Conservation (phyloP, 2,113 vertebrate species). For the Cochlearius cochlearius region DNA sequence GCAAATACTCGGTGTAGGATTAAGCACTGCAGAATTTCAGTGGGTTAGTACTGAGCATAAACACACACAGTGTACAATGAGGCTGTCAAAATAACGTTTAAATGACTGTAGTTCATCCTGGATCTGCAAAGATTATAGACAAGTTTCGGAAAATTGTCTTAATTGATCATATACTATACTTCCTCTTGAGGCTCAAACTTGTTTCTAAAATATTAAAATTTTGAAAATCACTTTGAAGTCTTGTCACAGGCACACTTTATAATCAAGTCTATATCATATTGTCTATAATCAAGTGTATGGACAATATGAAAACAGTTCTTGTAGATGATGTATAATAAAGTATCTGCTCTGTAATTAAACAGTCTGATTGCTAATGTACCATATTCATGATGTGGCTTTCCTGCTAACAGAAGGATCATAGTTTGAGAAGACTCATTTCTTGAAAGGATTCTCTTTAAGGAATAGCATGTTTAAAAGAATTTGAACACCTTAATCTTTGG, state of each 20-base stretch:
- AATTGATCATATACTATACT: neutral
- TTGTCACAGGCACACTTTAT: neutral
- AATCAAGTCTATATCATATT: neutral
- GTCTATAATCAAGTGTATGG: neutral
- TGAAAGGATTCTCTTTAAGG: neutral
- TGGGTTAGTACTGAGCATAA: neutral
- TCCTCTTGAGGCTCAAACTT: neutral
- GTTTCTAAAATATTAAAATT: neutral
- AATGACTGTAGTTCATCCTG: neutral
- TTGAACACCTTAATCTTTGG: neutral
- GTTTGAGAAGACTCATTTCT: neutral
- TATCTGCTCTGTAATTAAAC: neutral
- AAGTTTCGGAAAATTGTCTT: neutral
- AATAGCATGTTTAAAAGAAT: neutral
- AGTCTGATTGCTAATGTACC: neutral
- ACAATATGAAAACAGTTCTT: neutral
- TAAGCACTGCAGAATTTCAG: neutral
- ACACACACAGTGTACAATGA: neutral
- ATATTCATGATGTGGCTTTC: neutral
- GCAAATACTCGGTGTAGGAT: neutral
- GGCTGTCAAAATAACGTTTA: neutral
- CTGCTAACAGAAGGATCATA: neutral
- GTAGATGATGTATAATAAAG: neutral
- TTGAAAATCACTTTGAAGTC: neutral
- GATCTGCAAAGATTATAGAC: neutral